Conservation (phyloP, 2,888 invertebrate genomes). For the Boloria selene region DNA sequence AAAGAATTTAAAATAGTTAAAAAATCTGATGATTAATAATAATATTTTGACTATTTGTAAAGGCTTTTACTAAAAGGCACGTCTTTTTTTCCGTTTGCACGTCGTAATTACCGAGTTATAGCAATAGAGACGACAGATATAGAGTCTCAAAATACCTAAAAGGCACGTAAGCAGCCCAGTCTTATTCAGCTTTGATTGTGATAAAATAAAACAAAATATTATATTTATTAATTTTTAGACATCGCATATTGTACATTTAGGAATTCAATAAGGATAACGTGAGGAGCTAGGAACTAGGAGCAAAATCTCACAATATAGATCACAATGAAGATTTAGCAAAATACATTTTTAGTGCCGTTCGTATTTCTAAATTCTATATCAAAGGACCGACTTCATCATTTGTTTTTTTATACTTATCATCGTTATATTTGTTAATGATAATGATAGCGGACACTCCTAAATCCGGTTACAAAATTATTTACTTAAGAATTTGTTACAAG, state of each 20-base stretch:
- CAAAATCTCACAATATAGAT: no score
- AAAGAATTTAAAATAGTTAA: background rate
- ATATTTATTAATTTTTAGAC: no score
- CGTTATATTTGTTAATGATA: conserved; percentile 39
- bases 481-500: conserved; percentile 28
- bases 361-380: background rate
- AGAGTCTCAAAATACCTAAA: conserved; percentile 16
- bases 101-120: conserved; percentile 15
- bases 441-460: conserved; percentile 48
- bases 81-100: conserved; percentile 38
- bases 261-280: no score
- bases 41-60: background rate
- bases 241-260: no score
- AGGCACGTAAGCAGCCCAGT: conserved; percentile 14
- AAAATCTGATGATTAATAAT: background rate
- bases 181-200: conserved; percentile 1
- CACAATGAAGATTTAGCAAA: no score
- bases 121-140: conserved; percentile 11
- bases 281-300: no score
- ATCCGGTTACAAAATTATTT: conserved; percentile 44
- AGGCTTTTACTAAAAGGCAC: conserved; percentile 42
- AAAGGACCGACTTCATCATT: conserved; percentile 9
- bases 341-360: no score
- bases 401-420: conserved; percentile 39
- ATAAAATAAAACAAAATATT: background rate